Conservation (phyloP, 2,888 invertebrate genomes). For the Athalia cordata region DNA sequence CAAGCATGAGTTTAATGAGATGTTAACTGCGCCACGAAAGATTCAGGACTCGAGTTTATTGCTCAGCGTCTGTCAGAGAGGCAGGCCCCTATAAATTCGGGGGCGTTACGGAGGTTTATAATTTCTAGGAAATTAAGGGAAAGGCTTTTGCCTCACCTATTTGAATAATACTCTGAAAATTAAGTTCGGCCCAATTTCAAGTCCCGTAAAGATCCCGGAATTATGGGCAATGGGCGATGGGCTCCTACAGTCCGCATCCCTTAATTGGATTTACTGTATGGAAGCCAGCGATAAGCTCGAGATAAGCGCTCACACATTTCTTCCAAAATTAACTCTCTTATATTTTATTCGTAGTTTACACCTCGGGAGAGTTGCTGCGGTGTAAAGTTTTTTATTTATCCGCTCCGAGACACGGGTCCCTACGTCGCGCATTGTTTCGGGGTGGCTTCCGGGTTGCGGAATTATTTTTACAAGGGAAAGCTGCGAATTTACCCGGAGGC, state of each 20-base stretch:
- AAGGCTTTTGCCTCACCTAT: slow-evolving; percentile 10
- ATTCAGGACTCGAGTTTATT: slow-evolving; percentile 23
- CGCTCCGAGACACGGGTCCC: too few relatives aligned
- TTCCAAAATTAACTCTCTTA: too few relatives aligned
- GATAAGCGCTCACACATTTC: slow-evolving; percentile 9
- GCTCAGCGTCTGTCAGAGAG: background rate
- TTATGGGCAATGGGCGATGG: background rate
- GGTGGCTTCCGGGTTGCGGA: too few relatives aligned
- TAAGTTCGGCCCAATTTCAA: slow-evolving; percentile 37
- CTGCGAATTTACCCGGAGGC: too few relatives aligned
- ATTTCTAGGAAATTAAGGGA: slow-evolving; percentile 25
- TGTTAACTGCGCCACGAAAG: slow-evolving; percentile 16
- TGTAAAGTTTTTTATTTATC: too few relatives aligned
- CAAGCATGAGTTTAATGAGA: slow-evolving; percentile 37
- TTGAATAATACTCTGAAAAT: slow-evolving; percentile 39
- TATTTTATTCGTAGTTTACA: too few relatives aligned
- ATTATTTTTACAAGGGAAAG: too few relatives aligned
- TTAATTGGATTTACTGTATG: slow-evolving; percentile 44
- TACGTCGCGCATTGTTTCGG: too few relatives aligned
- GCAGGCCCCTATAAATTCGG: background rate
- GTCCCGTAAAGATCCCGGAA: slow-evolving; percentile 36
- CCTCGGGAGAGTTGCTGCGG: too few relatives aligned
- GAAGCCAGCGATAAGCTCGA: slow-evolving; percentile 18
- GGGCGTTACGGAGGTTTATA: slow-evolving; percentile 11
- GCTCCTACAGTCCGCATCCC: slow-evolving; percentile 12